Percentiles rank a stretch among this genome's conserved stretches.
Conservation (phyloP, 2,797 vertebrate genomes). For the Tadarida brasiliensis region DNA sequence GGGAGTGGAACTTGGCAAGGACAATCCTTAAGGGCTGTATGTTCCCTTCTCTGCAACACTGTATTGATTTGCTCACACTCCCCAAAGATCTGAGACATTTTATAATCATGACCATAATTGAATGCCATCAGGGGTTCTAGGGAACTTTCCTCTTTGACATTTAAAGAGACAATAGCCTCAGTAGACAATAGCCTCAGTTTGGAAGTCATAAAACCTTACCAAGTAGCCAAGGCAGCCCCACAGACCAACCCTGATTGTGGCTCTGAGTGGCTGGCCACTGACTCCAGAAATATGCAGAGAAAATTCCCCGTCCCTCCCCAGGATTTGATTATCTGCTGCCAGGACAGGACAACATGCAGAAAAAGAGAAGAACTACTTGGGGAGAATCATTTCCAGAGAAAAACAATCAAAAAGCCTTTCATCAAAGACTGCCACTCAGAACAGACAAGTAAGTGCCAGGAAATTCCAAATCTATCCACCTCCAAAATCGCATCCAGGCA, state of each 20-base stretch:
- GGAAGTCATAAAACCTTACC: constrained; percentile 77
- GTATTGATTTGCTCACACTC: constrained; percentile 66
- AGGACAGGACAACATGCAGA: constrained; percentile 44
- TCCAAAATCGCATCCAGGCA: constrained; percentile 20
- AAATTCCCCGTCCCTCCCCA: background rate
- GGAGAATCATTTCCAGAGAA: constrained; percentile 44
- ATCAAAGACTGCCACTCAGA: constrained; percentile 65
- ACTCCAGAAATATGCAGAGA: background rate
- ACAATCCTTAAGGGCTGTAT: background rate
- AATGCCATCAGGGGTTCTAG: constrained; percentile 71
- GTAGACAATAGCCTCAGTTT: constrained; percentile 74
- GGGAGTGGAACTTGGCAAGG: background rate
- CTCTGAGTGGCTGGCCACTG: background rate
- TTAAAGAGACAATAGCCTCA: constrained; percentile 71
- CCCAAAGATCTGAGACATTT: constrained; percentile 69
- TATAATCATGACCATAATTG: constrained; percentile 79
- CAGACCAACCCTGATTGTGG: background rate
- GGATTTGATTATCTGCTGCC: constrained; percentile 47
- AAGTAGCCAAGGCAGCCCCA: constrained; percentile 52
- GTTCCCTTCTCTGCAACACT: constrained; percentile 7
- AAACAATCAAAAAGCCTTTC: constrained; percentile 76
- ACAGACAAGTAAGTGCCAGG: constrained; percentile 46
- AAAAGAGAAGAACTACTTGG: background rate
- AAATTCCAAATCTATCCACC: constrained; percentile 55
- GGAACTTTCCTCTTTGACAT: constrained; percentile 74